These are phyloP conservation scores for Penaeus japonicus DNA, from an alignment of 1,140 invertebrate genomes.

Conservation along the genomic window DNA sequence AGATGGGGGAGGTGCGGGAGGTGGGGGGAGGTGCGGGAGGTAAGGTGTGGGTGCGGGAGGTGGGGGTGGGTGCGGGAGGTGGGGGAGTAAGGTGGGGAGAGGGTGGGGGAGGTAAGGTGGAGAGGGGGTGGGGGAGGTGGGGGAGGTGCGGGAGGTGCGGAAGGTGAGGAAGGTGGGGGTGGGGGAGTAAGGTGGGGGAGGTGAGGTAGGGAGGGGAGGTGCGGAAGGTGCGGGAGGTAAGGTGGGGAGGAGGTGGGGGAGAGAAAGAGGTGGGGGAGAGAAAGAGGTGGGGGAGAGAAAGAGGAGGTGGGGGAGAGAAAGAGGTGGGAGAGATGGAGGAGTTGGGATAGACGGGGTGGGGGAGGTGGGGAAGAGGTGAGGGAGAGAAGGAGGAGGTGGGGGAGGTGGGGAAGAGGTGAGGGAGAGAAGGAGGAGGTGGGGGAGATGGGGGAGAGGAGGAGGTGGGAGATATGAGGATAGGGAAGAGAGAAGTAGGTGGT, in stretches of 20 bases:
- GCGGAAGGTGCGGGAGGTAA: background rate
- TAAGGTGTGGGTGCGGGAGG: background rate
- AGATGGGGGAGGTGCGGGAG: background rate
- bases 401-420: background rate
- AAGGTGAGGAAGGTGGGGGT: background rate
- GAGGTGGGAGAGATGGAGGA: background rate
- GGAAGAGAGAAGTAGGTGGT: background rate
- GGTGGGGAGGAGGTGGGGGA: background rate
- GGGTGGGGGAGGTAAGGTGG: background rate
- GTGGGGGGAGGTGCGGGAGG: background rate
- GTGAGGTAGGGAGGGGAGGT: background rate
- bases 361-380: background rate
- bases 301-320: background rate
- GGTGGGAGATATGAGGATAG: background rate
- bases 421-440: background rate
- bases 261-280: background rate
- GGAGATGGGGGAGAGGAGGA: background rate
- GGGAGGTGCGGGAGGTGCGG: background rate
- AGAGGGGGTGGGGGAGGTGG: background rate
- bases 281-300: background rate
- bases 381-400: background rate
- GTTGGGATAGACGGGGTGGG: background rate
- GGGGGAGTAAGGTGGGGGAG: background rate
- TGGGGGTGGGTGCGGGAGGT: background rate
- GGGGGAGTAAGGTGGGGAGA: background rate